Conservation (phyloP, 2,797 vertebrate species). For the Ispidina picta region DNA sequence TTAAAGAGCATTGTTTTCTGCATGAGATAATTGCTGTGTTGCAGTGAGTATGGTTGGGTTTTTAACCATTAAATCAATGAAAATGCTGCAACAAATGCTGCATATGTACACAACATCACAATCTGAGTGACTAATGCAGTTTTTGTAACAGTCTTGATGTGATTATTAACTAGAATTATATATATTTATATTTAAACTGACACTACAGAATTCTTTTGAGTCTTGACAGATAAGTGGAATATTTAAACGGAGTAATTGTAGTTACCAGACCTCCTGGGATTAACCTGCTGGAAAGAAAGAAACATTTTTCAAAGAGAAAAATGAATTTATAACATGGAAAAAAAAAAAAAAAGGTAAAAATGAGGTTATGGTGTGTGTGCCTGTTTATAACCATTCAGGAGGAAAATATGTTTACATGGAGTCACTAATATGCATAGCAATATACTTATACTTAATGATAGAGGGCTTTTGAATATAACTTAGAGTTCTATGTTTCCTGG, state of each 20-base stretch:
- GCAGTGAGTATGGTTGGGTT: constrained; percentile 29
- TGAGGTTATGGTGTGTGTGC: constrained; percentile 63
- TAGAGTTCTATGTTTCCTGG: constrained; percentile 46
- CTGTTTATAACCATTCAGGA: constrained; percentile 65
- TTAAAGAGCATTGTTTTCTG: constrained; percentile 64
- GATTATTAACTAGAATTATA: constrained; percentile 82
- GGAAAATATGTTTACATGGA: constrained; percentile 66
- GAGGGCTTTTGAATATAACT: constrained; percentile 35
- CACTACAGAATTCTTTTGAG: constrained; percentile 82
- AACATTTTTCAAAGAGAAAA: constrained; percentile 77
- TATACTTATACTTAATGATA: constrained; percentile 62
- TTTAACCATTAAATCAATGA: constrained; percentile 76
- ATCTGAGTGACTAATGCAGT: constrained; percentile 70
- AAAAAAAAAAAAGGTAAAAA: constrained; percentile 64
- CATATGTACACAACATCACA: constrained; percentile 32
- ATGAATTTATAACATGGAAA: constrained; percentile 65
- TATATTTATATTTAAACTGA: constrained; percentile 85
- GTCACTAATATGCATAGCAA: constrained; percentile 56
- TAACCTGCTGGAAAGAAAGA: constrained; percentile 77
- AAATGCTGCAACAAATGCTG: constrained; percentile 62
- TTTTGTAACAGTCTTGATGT: constrained; percentile 79
- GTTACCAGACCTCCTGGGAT: constrained; percentile 79
- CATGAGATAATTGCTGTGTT: constrained; percentile 59
- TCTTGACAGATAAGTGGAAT: constrained; percentile 81
- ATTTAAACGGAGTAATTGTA: constrained; percentile 83